Evolutionary conservation across 2,113 vertebrate species (phyloP).

Genomic region (Orcinus orca): DNA sequence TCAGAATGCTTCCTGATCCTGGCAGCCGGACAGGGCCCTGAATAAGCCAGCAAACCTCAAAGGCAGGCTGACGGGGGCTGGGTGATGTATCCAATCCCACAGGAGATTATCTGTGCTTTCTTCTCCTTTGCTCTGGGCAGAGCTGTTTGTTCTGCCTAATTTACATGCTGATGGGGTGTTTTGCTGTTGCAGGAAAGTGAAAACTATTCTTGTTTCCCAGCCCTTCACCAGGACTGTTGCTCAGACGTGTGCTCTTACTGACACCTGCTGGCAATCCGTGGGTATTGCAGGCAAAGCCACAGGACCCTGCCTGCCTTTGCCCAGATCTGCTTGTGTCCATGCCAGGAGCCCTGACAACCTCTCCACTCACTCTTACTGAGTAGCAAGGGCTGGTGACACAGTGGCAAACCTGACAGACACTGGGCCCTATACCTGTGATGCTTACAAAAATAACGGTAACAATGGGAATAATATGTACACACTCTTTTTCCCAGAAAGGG

Average conservation of each 20-base stretch:
- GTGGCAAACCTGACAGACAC: not conserved
- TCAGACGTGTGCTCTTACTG: not conserved
- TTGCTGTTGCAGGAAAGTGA: not conserved
- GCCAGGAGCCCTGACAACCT: not conserved
- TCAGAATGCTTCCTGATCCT: constrained; percentile 47
- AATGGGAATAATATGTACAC: not conserved
- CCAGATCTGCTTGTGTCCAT: not conserved
- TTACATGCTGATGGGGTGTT: not conserved
- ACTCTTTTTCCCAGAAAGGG: not conserved
- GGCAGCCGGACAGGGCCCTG: constrained; percentile 43
- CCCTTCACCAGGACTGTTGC: no score
- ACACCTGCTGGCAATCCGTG: not conserved
- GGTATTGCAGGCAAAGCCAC: constrained; percentile 58
- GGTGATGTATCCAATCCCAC: not conserved
- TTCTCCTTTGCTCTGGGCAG: not conserved
- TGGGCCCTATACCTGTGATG: not conserved
- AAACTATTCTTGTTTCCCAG: not conserved
- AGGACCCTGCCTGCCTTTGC: accelerated
- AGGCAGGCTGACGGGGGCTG: not conserved
- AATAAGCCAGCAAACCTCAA: not conserved
- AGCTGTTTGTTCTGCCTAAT: constrained; percentile 14
- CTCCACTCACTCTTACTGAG: not conserved
- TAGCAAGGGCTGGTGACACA: not conserved
- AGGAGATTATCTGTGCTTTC: constrained; percentile 47
- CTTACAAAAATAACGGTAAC: not conserved